These are phyloP conservation scores for Julus scandinavius DNA, from an alignment of 2,888 invertebrate species.

Conservation along the genomic window DNA sequence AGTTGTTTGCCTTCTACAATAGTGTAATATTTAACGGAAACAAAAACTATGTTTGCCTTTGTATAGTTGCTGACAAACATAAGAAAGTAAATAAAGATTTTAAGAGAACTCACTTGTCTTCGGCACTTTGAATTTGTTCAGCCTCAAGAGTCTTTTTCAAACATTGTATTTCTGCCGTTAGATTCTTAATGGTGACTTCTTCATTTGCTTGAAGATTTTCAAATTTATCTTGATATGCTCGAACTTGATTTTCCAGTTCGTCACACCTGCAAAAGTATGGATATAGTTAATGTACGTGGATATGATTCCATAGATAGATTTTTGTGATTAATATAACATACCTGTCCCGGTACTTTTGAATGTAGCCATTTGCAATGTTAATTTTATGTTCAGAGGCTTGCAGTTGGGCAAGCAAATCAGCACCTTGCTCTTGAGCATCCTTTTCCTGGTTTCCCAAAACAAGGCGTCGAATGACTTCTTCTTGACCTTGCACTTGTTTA, in stretches of 20 bases:
- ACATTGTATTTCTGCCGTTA: conserved; percentile 16
- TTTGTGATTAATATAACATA: neutral
- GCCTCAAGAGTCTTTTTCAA: conserved; percentile 6
- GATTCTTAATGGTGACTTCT: neutral
- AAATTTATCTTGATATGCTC: neutral
- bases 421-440: neutral
- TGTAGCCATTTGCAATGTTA: neutral
- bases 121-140: conserved; percentile 29
- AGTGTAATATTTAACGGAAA: neutral
- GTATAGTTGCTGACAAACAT: too few relatives aligned
- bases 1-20: neutral
- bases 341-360: conserved; percentile 46
- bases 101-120: neutral
- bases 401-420: conserved; percentile 5
- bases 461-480: conserved; percentile 51
- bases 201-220: neutral
- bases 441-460: conserved; percentile 7
- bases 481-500: conserved; percentile 47
- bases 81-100: neutral
- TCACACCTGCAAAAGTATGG: neutral
- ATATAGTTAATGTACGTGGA: neutral
- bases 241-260: neutral
- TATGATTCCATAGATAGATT: neutral
- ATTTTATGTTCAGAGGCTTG: conserved; percentile 24
- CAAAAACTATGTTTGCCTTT: neutral